These are phyloP conservation scores for Oreotrochilus melanogaster DNA, from an alignment of 2,113 vertebrate species.

Conservation along the genomic window DNA sequence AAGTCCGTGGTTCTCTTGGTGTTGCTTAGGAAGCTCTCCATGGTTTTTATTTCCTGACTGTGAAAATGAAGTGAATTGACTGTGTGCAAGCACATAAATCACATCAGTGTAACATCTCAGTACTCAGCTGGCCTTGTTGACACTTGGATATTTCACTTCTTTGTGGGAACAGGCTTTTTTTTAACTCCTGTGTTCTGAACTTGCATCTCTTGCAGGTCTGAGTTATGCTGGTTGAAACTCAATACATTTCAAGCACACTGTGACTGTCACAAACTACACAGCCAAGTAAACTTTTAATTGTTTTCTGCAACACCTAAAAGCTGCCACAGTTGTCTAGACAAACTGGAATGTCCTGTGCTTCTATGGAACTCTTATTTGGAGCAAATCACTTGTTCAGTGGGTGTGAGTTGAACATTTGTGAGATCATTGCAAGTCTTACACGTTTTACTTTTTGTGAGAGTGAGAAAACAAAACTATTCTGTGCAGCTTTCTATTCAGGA, in stretches of 20 bases:
- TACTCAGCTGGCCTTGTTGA: constrained; percentile 12
- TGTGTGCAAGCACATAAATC: not conserved
- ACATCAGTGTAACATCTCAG: not conserved
- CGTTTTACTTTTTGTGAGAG: constrained; percentile 50
- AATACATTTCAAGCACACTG: constrained; percentile 55
- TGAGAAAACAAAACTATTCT: constrained; percentile 27
- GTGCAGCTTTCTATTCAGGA: constrained; percentile 62
- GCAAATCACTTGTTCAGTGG: constrained; percentile 40
- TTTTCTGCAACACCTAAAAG: constrained; percentile 8
- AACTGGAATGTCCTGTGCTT: constrained; percentile 48
- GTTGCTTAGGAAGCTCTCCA: constrained; percentile 14
- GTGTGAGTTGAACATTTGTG: constrained; percentile 9
- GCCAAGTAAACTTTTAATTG: constrained; percentile 3
- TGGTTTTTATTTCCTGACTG: constrained; percentile 1
- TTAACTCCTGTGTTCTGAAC: constrained; percentile 49
- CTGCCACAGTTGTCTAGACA: constrained; percentile 7
- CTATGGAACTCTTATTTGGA: constrained; percentile 33
- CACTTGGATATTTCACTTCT: constrained; percentile 16
- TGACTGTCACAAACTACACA: constrained; percentile 46
- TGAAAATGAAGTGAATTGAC: not conserved
- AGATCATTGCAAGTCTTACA: constrained; percentile 24
- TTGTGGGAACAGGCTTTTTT: constrained; percentile 24
- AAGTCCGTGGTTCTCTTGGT: not conserved
- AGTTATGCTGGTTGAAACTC: constrained; percentile 49
- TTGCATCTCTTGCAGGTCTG: constrained; percentile 29